Evolutionary conservation across 1,140 invertebrate genomes (phyloP), one percentile per base, ranked within the genome.

Genomic region (Drosophila grimshawi): DNA sequence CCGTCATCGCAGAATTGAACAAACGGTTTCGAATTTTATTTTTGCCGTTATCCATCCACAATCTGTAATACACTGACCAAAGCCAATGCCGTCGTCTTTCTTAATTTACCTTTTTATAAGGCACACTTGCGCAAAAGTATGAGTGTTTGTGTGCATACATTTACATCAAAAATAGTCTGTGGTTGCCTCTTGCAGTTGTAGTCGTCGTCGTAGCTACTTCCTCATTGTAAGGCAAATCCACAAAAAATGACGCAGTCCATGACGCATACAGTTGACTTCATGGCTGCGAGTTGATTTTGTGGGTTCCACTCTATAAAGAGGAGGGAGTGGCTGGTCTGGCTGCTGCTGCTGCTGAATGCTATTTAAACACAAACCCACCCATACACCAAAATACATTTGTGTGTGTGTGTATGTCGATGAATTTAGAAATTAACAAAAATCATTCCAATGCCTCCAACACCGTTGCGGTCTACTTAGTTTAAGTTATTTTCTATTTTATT

Each of bases 1-100:
- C 85, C 85, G 77, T 85, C 81, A 85, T 85, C 81, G 74, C 70
- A 67, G 78, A 76, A 76, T 76, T 78, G 63, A 68, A 77, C 64
- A 79, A 76, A 81, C 69, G 77, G 72, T 65, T 65, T 77, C 70
- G 59, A 81, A 66, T 66, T 82, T 74, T 73, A 76, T 76, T 76
- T 19, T n/a, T 63, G 63, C 76, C 76, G 76, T 79, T 79, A 76
- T 78, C 76, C 71, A 76, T 78, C 76, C 71, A 61, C 49, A 51
- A 62, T 67, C 62, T 76, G 67, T 72, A 76, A 48, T 19, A 19
- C 67, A 70, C 45, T 75, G 72, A 70, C 72, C 72, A 67, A 56
- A 59, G 71, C 57, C 71, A 62, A 68, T 68, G 66, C 37, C 66
- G 27, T 43, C 8, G 11, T 62, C 7, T 62, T 49, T 56, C 27